Base-by-base conservation (phyloP, 2,797 vertebrate genomes). In the Euthynnus affinis region DNA sequence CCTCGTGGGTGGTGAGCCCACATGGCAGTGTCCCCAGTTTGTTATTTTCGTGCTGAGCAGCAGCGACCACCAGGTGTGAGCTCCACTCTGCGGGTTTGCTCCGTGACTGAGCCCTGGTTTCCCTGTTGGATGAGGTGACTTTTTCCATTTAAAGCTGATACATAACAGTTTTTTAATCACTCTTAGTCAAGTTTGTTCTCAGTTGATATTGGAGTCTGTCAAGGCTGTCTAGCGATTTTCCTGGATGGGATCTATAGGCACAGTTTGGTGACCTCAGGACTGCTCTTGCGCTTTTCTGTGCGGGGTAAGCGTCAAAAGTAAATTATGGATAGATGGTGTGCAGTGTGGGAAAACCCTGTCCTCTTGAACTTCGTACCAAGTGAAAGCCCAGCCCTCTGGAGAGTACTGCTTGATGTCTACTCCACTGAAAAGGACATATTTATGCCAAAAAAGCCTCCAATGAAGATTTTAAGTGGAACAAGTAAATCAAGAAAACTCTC, bases 281-380 rank as follows among this genome's bases (percentile, higher is more conserved):
- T 64, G 44, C 14, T 17, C 83, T 40, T 56, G 2, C 42, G 15
- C 51, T 60, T 63, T 40, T 64, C 55, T 71, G 12, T 27, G 20
- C 25, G 64, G 9, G 29, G 66, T 56, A 66, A 66, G 32, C 6
- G 60, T 46, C 32, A 63, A 77, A 81, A 75, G 23, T 34, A 18
- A 58, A 67, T 55, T 14, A 63, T 56, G 61, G 57, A 67, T 59
- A n/a, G 69, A 58, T 51, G 64, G 76, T 62, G 49, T 64, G 22
- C 14, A 72, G 80, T 83, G 87, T 91, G 88, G 88, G 90, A 89
- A 92, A 89, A 82, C 40, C 13, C 58, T 86, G 87, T 82, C 88
- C 88, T 91, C 51, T 89, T 92, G 84, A 93, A 87, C 89, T 75
- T 56, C 67, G 72, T 74, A 29, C 78, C 59, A 56, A 80, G 81